Conservation (phyloP, 2,888 invertebrate species). For the Caenorhabditis doughertyi region DNA sequence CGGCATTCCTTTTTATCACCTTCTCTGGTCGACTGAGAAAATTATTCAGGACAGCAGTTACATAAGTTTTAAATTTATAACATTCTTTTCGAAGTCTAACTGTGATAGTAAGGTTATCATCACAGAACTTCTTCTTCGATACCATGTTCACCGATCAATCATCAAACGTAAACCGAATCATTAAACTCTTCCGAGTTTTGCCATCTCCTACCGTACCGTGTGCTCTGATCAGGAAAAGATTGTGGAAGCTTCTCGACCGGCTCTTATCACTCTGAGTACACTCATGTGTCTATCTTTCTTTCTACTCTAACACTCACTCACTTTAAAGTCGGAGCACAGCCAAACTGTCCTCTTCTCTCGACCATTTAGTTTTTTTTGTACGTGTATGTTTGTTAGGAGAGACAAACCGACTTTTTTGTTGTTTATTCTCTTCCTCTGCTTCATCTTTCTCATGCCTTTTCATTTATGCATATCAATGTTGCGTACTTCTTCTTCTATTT, state of each 20-base stretch:
- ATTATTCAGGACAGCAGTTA: background rate
- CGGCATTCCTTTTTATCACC: background rate
- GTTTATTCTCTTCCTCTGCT: slow-evolving; percentile 17
- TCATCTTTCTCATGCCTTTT: slow-evolving; percentile 1
- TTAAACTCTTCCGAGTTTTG: slow-evolving; percentile 11
- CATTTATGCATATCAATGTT: too few species aligned
- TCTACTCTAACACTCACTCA: slow-evolving; percentile 1
- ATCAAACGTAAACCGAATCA: slow-evolving; percentile 23
- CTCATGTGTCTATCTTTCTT: slow-evolving; percentile 7
- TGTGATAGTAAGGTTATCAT: background rate
- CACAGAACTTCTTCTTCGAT: background rate
- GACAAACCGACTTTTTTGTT: slow-evolving; percentile 24
- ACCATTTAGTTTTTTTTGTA: slow-evolving; percentile 37
- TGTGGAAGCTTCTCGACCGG: slow-evolving; percentile 25
- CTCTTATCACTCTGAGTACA: slow-evolving; percentile 42
- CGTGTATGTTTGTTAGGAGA: slow-evolving; percentile 5
- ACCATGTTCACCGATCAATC: slow-evolving; percentile 36
- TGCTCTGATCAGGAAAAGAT: slow-evolving; percentile 23
- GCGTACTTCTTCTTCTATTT: too few species aligned
- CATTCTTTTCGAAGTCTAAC: background rate
- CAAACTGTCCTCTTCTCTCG: slow-evolving; percentile 40
- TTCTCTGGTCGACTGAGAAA: slow-evolving; percentile 11
- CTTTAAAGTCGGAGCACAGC: slow-evolving; percentile 12
- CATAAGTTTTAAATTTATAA: background rate
- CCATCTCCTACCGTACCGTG: slow-evolving; percentile 19